phyloP scores from a whole-genome alignment of 2,113 vertebrate genomes.

The Dasypus novemcinctus region DNA sequence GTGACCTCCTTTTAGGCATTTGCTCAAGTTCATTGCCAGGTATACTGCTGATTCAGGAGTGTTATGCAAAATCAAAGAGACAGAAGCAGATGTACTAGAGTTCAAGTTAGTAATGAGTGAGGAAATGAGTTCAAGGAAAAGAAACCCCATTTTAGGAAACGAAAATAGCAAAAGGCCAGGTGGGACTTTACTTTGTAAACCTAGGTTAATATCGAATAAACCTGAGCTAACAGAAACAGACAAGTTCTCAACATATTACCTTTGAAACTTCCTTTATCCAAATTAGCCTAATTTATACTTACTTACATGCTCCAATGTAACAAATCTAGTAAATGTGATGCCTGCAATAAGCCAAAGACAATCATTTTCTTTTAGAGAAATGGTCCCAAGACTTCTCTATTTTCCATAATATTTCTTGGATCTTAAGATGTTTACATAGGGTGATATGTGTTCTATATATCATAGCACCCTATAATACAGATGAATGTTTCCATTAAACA shows the following conservation, averaged over 20 bases:
- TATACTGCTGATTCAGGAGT: background rate
- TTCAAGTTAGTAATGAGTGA: background rate
- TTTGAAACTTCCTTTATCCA: background rate
- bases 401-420: background rate
- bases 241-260: background rate
- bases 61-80: background rate
- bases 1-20: background rate
- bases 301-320: background rate
- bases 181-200: slow-evolving; percentile 5
- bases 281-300: background rate
- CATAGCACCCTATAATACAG: background rate
- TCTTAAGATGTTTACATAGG: background rate
- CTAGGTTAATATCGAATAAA: slow-evolving; percentile 24
- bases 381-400: background rate
- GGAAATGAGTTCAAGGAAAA: slow-evolving; percentile 11
- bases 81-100: background rate
- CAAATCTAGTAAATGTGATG: background rate
- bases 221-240: background rate
- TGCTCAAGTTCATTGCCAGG: slow-evolving; percentile 7
- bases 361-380: slow-evolving; percentile 11
- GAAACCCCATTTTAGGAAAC: background rate
- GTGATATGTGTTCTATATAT: background rate
- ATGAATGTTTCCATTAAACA: background rate
- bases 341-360: background rate
- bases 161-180: background rate